phyloP scores from a whole-genome alignment of 2,888 invertebrate species.

The Ligdia adustata region DNA sequence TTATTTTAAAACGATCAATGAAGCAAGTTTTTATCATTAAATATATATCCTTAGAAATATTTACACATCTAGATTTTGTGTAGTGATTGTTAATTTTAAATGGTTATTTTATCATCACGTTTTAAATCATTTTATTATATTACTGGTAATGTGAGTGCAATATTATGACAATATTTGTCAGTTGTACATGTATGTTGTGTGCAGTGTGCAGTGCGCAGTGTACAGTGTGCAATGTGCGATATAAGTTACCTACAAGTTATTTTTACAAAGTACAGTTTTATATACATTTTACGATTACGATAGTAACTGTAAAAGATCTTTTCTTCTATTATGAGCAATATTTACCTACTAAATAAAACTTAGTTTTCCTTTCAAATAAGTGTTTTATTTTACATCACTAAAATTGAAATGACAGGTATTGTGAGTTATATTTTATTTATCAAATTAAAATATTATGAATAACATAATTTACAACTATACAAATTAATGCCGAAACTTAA shows the following conservation, averaged over 20 bases:
- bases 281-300: too few relatives aligned
- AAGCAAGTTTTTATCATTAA: too few relatives aligned
- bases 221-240: too few relatives aligned
- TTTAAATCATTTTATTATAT: constrained; percentile 12
- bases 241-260: too few relatives aligned
- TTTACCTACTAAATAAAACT: constrained; percentile 6
- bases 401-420: constrained; percentile 10
- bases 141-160: constrained; percentile 19
- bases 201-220: too few relatives aligned
- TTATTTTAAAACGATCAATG: too few relatives aligned
- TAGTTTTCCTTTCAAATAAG: neutral
- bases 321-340: constrained; percentile 11
- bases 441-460: constrained; percentile 29
- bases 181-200: too few relatives aligned
- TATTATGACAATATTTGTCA: constrained; percentile 10
- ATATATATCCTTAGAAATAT: constrained; percentile 10
- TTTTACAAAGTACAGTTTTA: too few relatives aligned
- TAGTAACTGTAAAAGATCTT: too few relatives aligned
- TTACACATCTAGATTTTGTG: constrained; percentile 4
- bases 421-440: constrained; percentile 21
- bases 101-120: constrained; percentile 9
- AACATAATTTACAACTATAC: constrained; percentile 15
- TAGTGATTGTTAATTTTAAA: constrained; percentile 3
- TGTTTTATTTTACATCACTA: neutral
- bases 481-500: neutral